A percentile compares a stretch with the other conserved stretches of the same genome.
phyloP scores from a whole-genome alignment of 92 coral and sea anemone species.

The Epizoanthus ramosus region DNA sequence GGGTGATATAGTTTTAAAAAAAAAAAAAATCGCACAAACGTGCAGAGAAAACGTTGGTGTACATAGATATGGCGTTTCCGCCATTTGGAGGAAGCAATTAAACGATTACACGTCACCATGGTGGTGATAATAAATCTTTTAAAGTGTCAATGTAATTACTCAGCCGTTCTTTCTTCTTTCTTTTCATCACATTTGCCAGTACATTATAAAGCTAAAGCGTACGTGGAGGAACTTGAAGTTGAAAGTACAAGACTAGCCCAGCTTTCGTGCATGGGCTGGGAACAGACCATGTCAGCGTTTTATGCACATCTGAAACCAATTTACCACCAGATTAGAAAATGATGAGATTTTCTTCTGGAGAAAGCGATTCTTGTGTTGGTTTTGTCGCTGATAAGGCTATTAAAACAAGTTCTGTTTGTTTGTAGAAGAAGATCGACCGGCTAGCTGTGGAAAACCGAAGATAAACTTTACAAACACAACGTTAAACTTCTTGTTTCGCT shows the following conservation, averaged over 20 bases:
- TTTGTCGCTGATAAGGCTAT: slow-evolving; percentile 28
- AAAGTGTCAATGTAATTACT: slow-evolving; percentile 4
- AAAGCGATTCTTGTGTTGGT: slow-evolving; percentile 6
- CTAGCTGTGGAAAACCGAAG: not conserved
- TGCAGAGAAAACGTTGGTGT: not conserved
- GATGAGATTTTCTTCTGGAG: slow-evolving; percentile 28
- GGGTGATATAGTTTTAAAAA: too few relatives aligned
- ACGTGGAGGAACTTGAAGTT: too few relatives aligned
- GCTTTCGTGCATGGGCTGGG: not conserved
- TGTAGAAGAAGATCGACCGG: not conserved
- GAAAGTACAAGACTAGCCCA: too few relatives aligned
- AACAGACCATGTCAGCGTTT: not conserved
- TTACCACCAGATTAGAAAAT: slow-evolving; percentile 27
- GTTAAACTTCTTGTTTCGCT: not conserved
- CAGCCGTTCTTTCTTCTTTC: slow-evolving; percentile 1
- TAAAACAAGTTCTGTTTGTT: slow-evolving; percentile 29
- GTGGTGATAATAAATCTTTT: not conserved
- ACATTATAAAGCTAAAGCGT: too few relatives aligned
- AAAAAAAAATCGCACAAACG: not conserved
- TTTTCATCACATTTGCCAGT: not conserved
- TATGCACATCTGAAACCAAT: slow-evolving; percentile 17
- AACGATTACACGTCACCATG: slow-evolving; percentile 10
- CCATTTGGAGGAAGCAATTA: slow-evolving; percentile 18
- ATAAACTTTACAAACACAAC: not conserved
- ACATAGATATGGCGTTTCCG: too few relatives aligned